Evolutionary conservation across 2,797 vertebrate species (phyloP).

Genomic region (Tokudaia muenninki): DNA sequence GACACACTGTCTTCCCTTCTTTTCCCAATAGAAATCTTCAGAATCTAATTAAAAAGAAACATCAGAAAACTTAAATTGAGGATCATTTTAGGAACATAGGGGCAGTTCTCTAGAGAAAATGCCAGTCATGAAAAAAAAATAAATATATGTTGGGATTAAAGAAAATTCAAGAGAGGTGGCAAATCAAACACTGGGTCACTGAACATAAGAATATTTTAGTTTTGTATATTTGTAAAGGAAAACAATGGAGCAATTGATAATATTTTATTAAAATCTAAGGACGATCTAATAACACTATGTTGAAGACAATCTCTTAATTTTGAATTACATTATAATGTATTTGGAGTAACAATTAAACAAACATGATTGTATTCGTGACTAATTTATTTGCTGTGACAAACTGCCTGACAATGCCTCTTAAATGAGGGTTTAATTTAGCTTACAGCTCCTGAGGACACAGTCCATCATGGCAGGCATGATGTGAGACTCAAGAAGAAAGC

Average conservation of each 20-base stretch:
- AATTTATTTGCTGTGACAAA: neutral
- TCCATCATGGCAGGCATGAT: neutral
- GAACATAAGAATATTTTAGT: neutral
- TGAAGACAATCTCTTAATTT: neutral
- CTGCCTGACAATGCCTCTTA: no score
- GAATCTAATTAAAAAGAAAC: conserved; percentile 39
- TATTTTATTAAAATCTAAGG: neutral
- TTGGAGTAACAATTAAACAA: neutral
- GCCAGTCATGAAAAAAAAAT: neutral
- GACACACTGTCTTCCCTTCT: neutral
- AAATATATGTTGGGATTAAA: conserved; percentile 1
- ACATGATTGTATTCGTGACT: neutral
- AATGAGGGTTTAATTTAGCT: neutral
- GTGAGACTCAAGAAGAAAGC: neutral
- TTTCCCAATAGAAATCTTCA: neutral
- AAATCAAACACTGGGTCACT: neutral
- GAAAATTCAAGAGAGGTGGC: neutral
- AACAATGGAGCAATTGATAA: neutral
- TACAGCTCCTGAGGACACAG: neutral
- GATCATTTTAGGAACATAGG: conserved; percentile 48
- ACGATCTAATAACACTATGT: neutral
- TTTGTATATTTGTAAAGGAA: neutral
- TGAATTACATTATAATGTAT: neutral
- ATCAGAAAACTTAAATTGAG: conserved; percentile 55
- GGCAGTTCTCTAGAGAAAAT: neutral